phyloP scores from a whole-genome alignment of 2,113 vertebrate species.

The Scophthalmus maximus region DNA sequence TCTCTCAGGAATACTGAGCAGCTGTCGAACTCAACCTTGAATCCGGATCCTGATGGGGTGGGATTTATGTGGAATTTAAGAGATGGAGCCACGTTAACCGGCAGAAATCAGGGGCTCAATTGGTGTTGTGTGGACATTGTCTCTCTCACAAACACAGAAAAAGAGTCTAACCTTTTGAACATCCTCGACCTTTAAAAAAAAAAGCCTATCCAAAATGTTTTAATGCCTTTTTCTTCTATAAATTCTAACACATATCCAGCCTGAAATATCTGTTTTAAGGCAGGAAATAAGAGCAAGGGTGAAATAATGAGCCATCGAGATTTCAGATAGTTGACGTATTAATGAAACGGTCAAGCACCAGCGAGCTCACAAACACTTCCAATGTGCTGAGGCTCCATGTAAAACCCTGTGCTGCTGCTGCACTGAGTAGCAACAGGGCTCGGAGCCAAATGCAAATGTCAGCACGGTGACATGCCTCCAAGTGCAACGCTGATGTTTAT shows the following conservation, averaged over 20 bases:
- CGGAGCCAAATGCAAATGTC: neutral
- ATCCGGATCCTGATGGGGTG: conserved; percentile 6
- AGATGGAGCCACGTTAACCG: conserved; percentile 20
- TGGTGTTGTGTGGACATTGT: neutral
- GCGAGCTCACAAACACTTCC: conserved; percentile 1
- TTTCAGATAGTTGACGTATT: neutral
- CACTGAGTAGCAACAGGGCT: neutral
- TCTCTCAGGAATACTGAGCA: conserved; percentile 62
- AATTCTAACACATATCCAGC: neutral
- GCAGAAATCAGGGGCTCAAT: neutral
- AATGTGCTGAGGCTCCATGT: neutral
- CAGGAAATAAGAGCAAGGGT: neutral
- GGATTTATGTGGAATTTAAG: conserved; percentile 40
- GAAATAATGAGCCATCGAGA: conserved; percentile 5
- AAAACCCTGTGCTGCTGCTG: neutral
- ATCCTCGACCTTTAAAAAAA: neutral
- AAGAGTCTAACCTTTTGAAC: neutral
- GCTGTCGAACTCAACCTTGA: conserved; percentile 55
- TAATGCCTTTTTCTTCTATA: neutral
- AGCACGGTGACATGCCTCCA: neutral
- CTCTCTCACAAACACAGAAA: neutral
- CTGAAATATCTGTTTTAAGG: neutral
- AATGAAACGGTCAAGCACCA: conserved; percentile 1
- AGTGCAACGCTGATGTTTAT: neutral
- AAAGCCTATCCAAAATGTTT: neutral